These are phyloP conservation scores for Microchrysa polita DNA, from an alignment of 2,888 invertebrate genomes.

Conservation along the genomic window DNA sequence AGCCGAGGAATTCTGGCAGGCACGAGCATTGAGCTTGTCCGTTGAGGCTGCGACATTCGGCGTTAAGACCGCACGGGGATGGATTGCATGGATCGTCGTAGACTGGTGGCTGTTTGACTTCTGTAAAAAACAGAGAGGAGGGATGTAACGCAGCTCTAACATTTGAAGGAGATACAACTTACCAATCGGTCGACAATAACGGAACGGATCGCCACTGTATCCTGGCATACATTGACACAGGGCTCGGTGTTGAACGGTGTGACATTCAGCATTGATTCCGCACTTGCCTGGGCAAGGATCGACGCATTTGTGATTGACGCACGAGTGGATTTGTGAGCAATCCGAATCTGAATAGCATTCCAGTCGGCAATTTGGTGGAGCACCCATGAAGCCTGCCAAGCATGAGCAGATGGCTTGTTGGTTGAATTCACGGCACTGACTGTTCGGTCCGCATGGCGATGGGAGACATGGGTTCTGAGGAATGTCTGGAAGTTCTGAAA, in stretches of 20 bases:
- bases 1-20: slow-evolving; percentile 73
- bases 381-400: slow-evolving; percentile 71
- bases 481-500: slow-evolving; percentile 64
- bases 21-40: slow-evolving; percentile 74
- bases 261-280: slow-evolving; percentile 75
- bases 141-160: not conserved
- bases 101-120: slow-evolving; percentile 57
- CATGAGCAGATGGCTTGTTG: slow-evolving; percentile 74
- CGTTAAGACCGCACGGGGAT: slow-evolving; percentile 80
- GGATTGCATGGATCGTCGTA: slow-evolving; percentile 73
- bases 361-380: slow-evolving; percentile 76
- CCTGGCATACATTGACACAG: slow-evolving; percentile 77
- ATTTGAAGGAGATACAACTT: slow-evolving; percentile 37
- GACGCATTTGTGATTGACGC: slow-evolving; percentile 76
- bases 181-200: slow-evolving; percentile 67
- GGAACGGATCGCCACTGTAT: slow-evolving; percentile 79
- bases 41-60: slow-evolving; percentile 73
- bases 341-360: slow-evolving; percentile 78
- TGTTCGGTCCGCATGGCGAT: slow-evolving; percentile 77
- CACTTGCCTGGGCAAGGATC: slow-evolving; percentile 81
- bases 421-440: slow-evolving; percentile 72
- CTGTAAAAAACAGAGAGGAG: not conserved
- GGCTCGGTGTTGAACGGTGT: slow-evolving; percentile 81
- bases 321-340: slow-evolving; percentile 73
- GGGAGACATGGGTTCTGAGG: slow-evolving; percentile 72